phyloP scores from a whole-genome alignment of 2,888 invertebrate species.

The Bedellia somnulentella region DNA sequence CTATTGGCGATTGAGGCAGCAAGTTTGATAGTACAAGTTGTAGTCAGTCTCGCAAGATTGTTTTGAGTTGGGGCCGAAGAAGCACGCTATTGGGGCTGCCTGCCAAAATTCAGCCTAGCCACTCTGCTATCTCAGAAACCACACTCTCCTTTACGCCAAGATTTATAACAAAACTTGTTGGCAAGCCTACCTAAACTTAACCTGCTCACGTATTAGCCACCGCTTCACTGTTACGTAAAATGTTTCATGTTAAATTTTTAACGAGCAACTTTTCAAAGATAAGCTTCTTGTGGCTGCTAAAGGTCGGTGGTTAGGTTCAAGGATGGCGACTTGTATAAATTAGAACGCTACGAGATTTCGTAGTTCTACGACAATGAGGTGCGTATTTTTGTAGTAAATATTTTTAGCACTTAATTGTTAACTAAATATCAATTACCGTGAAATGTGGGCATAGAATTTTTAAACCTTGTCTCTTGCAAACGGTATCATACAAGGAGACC shows the following conservation, averaged over 20 bases:
- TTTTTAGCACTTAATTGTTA: too few relatives aligned
- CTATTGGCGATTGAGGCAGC: conserved; percentile 5
- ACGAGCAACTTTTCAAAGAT: too few relatives aligned
- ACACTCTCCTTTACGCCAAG: conserved; percentile 19
- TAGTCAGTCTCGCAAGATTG: conserved; percentile 6
- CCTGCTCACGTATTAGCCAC: conserved; percentile 9
- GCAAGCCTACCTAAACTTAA: conserved; percentile 20
- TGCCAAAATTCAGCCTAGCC: conserved; percentile 6
- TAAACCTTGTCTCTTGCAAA: too few relatives aligned
- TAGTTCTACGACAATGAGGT: too few relatives aligned
- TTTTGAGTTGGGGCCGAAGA: conserved; percentile 3
- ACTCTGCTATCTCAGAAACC: conserved; percentile 7
- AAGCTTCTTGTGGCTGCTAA: too few relatives aligned
- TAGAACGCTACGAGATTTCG: too few relatives aligned
- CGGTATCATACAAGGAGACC: too few relatives aligned
- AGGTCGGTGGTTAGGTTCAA: too few relatives aligned
- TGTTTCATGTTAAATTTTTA: conserved; percentile 6
- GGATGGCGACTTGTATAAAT: too few relatives aligned
- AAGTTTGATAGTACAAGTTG: conserved; percentile 3
- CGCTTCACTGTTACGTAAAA: conserved; percentile 16
- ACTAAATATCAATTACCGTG: too few relatives aligned
- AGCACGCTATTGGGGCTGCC: conserved; percentile 4
- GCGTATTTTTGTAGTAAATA: too few relatives aligned
- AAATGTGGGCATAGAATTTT: too few relatives aligned
- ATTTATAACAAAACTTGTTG: conserved; percentile 32